Percentiles rank a stretch among this genome's conserved stretches.
phyloP scores from a whole-genome alignment of 2,797 vertebrate species.

The Dryobates pubescens region DNA sequence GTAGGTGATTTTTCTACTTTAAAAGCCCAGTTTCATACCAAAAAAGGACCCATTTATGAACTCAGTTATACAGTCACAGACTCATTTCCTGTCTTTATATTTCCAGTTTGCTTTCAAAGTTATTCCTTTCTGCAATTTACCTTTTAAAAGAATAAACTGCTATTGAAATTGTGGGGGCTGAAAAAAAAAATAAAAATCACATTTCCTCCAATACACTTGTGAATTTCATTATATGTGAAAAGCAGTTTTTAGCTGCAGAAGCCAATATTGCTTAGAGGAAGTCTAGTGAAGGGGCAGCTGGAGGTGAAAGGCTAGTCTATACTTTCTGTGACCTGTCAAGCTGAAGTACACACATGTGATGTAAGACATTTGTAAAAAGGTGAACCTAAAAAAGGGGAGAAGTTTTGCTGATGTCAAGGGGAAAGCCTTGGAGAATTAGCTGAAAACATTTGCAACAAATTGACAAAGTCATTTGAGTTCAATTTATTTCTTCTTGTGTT shows the following conservation, averaged over 20 bases:
- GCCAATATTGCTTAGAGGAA: conserved; percentile 67
- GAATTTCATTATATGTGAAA: conserved; percentile 75
- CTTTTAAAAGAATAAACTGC: conserved; percentile 72
- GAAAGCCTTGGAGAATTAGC: conserved; percentile 20
- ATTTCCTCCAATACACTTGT: conserved; percentile 70
- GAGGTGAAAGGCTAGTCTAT: conserved; percentile 66
- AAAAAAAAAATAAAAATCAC: conserved; percentile 15
- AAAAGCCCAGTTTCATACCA: conserved; percentile 72
- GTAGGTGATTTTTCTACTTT: conserved; percentile 71
- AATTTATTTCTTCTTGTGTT: conserved; percentile 36
- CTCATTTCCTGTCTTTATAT: conserved; percentile 77
- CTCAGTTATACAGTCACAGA: conserved; percentile 68
- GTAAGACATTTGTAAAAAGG: conserved; percentile 1
- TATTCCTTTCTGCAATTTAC: conserved; percentile 71
- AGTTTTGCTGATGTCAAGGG: conserved; percentile 30
- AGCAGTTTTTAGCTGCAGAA: conserved; percentile 64
- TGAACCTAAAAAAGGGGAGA: conserved; percentile 28
- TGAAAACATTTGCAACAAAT: conserved; percentile 51
- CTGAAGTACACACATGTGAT: conserved; percentile 8
- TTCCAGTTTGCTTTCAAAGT: conserved; percentile 73
- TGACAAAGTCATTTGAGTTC: background rate
- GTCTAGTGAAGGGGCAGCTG: conserved; percentile 54
- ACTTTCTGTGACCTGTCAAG: conserved; percentile 70
- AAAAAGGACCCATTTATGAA: conserved; percentile 72
- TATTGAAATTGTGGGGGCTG: conserved; percentile 69